phyloP scores from a whole-genome alignment of 2,888 invertebrate genomes.

The Monochamus alternatus region DNA sequence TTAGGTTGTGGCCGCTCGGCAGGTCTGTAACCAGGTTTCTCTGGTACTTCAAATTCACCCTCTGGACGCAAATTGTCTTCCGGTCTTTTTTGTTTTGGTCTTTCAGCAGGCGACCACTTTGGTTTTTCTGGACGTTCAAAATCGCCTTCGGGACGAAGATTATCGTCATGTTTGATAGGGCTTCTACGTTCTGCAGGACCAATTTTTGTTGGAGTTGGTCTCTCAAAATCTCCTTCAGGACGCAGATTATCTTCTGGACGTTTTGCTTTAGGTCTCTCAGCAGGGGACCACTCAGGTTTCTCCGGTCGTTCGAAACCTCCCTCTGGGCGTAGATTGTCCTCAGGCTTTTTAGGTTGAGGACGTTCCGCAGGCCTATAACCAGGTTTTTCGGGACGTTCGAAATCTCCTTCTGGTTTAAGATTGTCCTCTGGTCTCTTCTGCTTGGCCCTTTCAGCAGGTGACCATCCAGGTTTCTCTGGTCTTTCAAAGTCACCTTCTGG shows the following conservation, averaged over 20 bases:
- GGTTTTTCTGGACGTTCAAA: conserved; percentile 71
- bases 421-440: conserved; percentile 72
- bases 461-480: conserved; percentile 67
- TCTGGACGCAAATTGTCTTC: conserved; percentile 74
- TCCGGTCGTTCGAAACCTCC: conserved; percentile 72
- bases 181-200: conserved; percentile 69
- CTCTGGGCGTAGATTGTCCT: conserved; percentile 73
- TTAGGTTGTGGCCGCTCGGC: conserved; percentile 68
- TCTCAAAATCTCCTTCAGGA: conserved; percentile 75
- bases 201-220: conserved; percentile 70
- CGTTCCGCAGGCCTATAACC: conserved; percentile 70
- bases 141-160: conserved; percentile 73
- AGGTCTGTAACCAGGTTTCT: conserved; percentile 66
- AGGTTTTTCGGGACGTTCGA: conserved; percentile 71
- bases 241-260: conserved; percentile 69
- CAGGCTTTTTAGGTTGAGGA: conserved; percentile 67
- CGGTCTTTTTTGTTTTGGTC: conserved; percentile 67
- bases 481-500: conserved; percentile 73
- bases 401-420: conserved; percentile 72
- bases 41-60: conserved; percentile 71
- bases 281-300: conserved; percentile 67
- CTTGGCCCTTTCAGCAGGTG: conserved; percentile 70
- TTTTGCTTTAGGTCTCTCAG: conserved; percentile 66
- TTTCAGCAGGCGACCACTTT: conserved; percentile 69
- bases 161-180: conserved; percentile 73